Percentiles rank a stretch among this genome's conserved stretches.
phyloP scores from a whole-genome alignment of 2,113 vertebrate species.

The Gymnobelideus leadbeateri region DNA sequence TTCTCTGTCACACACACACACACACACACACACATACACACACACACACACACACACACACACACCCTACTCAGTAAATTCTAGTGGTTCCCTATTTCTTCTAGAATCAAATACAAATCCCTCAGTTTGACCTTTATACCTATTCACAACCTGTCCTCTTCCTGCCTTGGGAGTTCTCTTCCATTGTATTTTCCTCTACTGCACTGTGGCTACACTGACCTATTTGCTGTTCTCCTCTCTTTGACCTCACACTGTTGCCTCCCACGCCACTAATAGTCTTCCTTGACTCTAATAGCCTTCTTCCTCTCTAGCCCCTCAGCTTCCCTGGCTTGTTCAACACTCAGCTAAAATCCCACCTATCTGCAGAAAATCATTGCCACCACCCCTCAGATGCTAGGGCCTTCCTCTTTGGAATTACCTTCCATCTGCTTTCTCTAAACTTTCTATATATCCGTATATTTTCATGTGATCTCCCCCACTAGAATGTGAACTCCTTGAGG shows the following conservation, averaged over 20 bases:
- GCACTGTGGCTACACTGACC: not conserved
- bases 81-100: no score
- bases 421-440: not conserved
- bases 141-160: not conserved
- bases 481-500: not conserved
- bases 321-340: not conserved
- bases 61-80: no score
- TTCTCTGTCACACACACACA: no score
- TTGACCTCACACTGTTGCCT: not conserved
- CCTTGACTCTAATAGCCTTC: not conserved
- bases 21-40: no score
- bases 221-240: not conserved
- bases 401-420: not conserved
- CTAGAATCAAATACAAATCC: no score
- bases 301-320: not conserved
- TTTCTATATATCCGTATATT: not conserved
- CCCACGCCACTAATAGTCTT: not conserved
- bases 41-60: no score
- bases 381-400: not conserved
- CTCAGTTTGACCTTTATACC: not conserved
- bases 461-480: not conserved
- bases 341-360: not conserved
- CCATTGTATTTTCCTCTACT: not conserved
- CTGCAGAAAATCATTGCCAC: not conserved
- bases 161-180: not conserved